Conservation (phyloP, 2,113 vertebrate species). For the Carollia perspicillata region DNA sequence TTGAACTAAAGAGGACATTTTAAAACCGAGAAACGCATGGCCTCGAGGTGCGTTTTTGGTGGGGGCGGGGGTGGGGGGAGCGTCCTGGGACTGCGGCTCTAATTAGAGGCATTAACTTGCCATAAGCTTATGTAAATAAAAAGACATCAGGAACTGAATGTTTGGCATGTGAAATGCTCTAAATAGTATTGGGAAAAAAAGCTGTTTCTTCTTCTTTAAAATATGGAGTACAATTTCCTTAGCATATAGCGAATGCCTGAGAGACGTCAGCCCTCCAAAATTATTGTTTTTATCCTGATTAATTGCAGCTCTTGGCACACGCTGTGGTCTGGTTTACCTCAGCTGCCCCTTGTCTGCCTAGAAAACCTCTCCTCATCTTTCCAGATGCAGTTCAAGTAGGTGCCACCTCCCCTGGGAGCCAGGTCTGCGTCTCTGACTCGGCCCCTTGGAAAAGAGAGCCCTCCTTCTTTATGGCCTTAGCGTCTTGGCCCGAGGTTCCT, state of each 20-base stretch:
- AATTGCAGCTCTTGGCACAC: background rate
- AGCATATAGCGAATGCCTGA: background rate
- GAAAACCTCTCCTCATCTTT: background rate
- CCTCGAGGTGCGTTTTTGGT: background rate
- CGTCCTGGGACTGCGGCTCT: background rate
- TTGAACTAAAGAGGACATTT: background rate
- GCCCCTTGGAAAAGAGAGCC: background rate
- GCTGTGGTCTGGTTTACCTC: background rate
- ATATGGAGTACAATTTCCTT: background rate
- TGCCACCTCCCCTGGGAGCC: background rate
- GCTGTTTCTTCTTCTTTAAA: background rate
- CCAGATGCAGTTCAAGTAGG: background rate
- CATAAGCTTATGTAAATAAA: conserved; percentile 30
- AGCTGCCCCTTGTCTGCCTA: background rate
- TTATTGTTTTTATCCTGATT: conserved; percentile 4
- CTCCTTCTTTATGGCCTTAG: background rate
- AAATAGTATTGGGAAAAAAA: background rate
- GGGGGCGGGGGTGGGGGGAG: background rate
- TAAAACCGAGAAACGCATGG: background rate
- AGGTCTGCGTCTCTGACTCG: background rate
- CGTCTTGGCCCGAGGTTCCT: background rate
- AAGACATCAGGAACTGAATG: background rate
- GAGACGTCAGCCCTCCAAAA: background rate
- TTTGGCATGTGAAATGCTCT: background rate
- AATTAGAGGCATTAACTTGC: conserved; percentile 25